Evolutionary conservation across 2,113 vertebrate genomes (phyloP), one percentile per base, ranked within the genome.

Genomic region (Apteryx mantelli): DNA sequence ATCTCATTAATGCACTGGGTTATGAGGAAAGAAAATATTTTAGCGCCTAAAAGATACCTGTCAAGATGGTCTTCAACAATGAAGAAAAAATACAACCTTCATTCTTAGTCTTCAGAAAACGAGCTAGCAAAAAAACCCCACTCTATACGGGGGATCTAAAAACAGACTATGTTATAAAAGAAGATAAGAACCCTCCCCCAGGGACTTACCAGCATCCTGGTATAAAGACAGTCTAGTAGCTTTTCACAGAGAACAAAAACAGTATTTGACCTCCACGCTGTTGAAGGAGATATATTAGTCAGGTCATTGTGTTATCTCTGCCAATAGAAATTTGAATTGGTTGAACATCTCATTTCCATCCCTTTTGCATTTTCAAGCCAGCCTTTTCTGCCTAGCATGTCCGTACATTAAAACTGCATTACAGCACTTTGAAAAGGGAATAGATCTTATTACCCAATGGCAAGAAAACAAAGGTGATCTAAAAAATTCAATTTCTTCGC

Each of bases 1-100:
- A 76, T 30, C 42, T 71, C 24, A 76, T 42, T 22, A 68, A 1
- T 38, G 11, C 7, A 12, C 2, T n/a, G 32, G 0, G 0, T 63
- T 75, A 56, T 46, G 36, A 58, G 26, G 53, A 85, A 85, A 65
- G 14, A 48, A 76, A 73, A 53, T 25, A 4, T 55, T 87, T 82
- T 64, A 46, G 2, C 44, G 74, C 3, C 2, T 7, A 55, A 38
- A 75, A 82, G 4, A 32, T 34, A 48, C 10, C 8, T 30, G 14
- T 11, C 21, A 73, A 76, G 42, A 32, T 19, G 4, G 11, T 60
- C 22, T 76, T 73, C 56, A 86, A 6, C 4, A 58, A 26, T 2
- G 5, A 89, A 56, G 12, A 15, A 76, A 73, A 82, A 74, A 48
- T 9, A 21, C 2, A 7, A 26, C 28, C 55, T 30, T 28, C 28